Evolutionary conservation across 2,888 invertebrate genomes (phyloP).

Genomic region (Clepsis dumicolana): DNA sequence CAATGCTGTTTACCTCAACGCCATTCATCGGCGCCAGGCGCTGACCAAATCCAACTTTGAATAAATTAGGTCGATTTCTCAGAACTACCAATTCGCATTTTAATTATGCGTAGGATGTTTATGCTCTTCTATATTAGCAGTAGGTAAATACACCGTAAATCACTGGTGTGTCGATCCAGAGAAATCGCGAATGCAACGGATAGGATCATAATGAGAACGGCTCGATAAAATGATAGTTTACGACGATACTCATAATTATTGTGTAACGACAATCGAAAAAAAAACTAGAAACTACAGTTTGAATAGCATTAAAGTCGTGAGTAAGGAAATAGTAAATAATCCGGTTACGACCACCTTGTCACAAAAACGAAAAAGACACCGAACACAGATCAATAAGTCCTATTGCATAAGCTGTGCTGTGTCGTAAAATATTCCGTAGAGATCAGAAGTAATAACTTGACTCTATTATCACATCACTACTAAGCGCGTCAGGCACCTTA

Average conservation of each 20-base stretch:
- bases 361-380: not conserved
- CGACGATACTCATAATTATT: constrained; percentile 15
- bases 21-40: constrained; percentile 17
- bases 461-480: constrained; percentile 13
- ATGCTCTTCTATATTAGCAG: constrained; percentile 5
- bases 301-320: not conserved
- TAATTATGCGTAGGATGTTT: constrained; percentile 14
- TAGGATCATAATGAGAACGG: constrained; percentile 28
- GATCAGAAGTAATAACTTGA: constrained; percentile 12
- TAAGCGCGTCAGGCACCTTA: constrained; percentile 24
- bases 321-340: not conserved
- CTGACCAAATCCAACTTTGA: constrained; percentile 21
- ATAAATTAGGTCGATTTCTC: constrained; percentile 41
- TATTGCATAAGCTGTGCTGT: not conserved
- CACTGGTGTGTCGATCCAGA: constrained; percentile 16
- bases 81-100: constrained; percentile 20
- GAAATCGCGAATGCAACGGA: constrained; percentile 8
- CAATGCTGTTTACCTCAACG: constrained; percentile 29
- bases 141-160: constrained; percentile 20
- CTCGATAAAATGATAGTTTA: constrained; percentile 32
- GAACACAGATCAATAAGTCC: not conserved
- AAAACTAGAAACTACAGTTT: constrained; percentile 9
- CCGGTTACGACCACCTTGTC: not conserved
- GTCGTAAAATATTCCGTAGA: constrained; percentile 8
- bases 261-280: constrained; percentile 21